Base-by-base conservation (phyloP, 2,113 vertebrate species). In the Pygoscelis adeliae region DNA sequence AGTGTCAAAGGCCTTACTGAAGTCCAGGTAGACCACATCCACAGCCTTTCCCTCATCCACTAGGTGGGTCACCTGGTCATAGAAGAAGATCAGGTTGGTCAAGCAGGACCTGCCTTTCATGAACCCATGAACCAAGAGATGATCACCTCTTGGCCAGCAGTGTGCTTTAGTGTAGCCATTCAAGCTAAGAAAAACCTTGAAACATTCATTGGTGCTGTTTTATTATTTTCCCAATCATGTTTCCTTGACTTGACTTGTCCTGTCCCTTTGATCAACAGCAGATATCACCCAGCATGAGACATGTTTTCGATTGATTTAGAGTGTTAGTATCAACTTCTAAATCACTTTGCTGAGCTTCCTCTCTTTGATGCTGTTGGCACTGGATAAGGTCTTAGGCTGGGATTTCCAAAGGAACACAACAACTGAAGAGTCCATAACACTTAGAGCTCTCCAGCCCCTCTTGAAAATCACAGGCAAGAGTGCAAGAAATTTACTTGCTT, bases 181-280 rank as follows among this genome's bases (percentile, higher is more conserved):
- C 65, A 67, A 71, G 21, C 65, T 79, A 91, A 93, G 40, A 66
- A 87, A 90, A 92, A 56, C 62, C 65, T 94, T 92, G 89, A 96
- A 91, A 82, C 61, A 53, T 94, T 84, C 34, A 82, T n/a, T 78
- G 55, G 20, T n/a, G 17, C 36, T 80, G 72, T 63, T 97, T 94
- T 96, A 91, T 96, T 96, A 96, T 92, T 95, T 96, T 93, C 81
- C 87, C 87, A 78, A 47, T 96, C 81, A 70, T 82, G 66, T 96
- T 97, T 94, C 80, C 81, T 91, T 96, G 94, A 82, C 87, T 97
- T 96, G 53, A 66, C 70, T 95, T 91, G 71, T 87, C 62, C 66
- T 87, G 53, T 94, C 56, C 58, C 71, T 95, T 96, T 95, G 78
- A 97, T 97, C 96, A 93, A 96, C 93, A 94, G 62, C 70, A 80